Base-by-base conservation (phyloP, 2,113 vertebrate genomes). In the Lepisosteus osseus region DNA sequence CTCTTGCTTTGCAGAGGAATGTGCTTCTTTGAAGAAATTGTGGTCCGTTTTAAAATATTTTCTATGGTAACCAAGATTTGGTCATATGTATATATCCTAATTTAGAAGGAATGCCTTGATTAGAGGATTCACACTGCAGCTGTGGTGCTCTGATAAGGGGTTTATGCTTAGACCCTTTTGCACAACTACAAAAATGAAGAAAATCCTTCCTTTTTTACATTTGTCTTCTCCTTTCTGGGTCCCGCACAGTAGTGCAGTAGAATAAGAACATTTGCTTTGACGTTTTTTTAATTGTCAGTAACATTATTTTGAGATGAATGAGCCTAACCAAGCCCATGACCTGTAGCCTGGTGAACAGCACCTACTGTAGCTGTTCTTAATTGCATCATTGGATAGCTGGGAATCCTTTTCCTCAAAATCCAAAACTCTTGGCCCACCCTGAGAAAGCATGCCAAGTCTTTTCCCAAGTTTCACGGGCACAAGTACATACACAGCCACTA, bases 111-210 rank as follows among this genome's bases (percentile, higher is more conserved):
- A 77, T 73, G 79, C 79, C 80, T 72, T 83, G 87, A 89, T 88
- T 86, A 89, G 87, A 89, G 88, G 82, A 84, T 87, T 86, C 79
- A 68, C 86, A 72, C 77, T 78, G 75, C 87, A 88, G 87, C 90
- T 88, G 88, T 84, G 79, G 70, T 78, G 83, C 61, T 7, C 77
- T 85, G 88, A 91, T 87, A 91, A 92, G 86, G 80, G 74, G 59
- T 79, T 87, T 87, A 83, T 80, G 81, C 79, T 82, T 82, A 87
- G 83, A 79, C 76, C 76, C 79, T 83, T 75, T 77, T 55, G 47
- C 64, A 59, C 76, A 82, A 76, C 73, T 1, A 81, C 76, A 76
- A 69, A 56, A 56, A 57, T 40, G 54, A 40, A 29, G 40, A 29
- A 72, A 72, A 40, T 51, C 59, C 59, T 44, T 41, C 56, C 42